Evolutionary conservation across 2,797 vertebrate genomes (phyloP).

Genomic region (Clarias fuscus): DNA sequence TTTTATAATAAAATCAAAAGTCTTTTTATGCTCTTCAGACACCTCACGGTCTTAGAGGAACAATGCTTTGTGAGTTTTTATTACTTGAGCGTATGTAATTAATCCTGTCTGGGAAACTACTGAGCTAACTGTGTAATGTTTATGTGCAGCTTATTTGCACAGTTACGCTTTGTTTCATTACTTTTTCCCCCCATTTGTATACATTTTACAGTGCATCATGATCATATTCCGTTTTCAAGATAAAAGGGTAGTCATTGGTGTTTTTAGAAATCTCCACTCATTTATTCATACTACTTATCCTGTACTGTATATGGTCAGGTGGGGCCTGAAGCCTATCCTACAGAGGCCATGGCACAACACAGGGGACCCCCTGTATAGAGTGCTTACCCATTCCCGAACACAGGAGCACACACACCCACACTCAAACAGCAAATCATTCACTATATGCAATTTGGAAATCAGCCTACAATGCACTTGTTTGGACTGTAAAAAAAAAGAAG

Average conservation of each 20-base stretch:
- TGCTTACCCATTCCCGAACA: too few relatives aligned
- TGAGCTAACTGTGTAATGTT: not conserved
- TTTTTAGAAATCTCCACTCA: not conserved
- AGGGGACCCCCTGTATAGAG: too few relatives aligned
- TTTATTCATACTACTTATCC: too few relatives aligned
- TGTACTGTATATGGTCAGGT: too few relatives aligned
- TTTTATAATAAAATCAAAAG: constrained; percentile 7
- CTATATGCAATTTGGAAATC: too few relatives aligned
- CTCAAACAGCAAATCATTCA: too few relatives aligned
- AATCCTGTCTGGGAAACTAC: constrained; percentile 34
- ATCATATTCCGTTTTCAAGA: not conserved
- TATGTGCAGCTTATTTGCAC: constrained; percentile 34
- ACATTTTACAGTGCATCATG: constrained; percentile 2
- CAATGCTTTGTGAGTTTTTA: constrained; percentile 18
- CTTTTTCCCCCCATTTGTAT: constrained; percentile 8
- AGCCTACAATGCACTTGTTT: too few relatives aligned
- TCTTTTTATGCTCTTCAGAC: constrained; percentile 3
- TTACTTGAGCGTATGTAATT: constrained; percentile 39
- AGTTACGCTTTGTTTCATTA: constrained; percentile 24
- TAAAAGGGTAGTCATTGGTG: not conserved
- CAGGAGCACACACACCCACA: too few relatives aligned
- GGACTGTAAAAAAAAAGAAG: too few relatives aligned
- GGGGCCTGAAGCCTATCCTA: too few relatives aligned
- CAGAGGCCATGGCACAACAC: too few relatives aligned
- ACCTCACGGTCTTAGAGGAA: constrained; percentile 9